Evolutionary conservation across 1,140 invertebrate genomes (phyloP).

Genomic region (Sesamia nonagrioides): DNA sequence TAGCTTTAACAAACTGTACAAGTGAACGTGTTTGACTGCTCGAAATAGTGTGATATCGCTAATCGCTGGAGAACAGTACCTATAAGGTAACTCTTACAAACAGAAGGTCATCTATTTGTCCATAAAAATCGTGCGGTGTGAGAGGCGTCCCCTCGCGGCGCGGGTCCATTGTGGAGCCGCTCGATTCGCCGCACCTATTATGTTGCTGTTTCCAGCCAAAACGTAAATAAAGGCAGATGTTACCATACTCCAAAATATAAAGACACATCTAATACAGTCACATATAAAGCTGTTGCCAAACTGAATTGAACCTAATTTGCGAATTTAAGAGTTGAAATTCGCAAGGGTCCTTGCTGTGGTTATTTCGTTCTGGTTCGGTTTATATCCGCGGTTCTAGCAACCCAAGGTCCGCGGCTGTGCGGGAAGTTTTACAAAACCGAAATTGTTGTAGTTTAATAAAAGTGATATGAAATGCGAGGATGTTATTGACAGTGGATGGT

Average conservation of each 20-base stretch:
- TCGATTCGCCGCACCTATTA: slow-evolving; percentile 82
- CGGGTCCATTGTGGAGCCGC: slow-evolving; percentile 72
- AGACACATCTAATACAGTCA: slow-evolving; percentile 53
- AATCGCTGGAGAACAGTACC: slow-evolving; percentile 33
- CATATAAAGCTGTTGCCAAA: slow-evolving; percentile 36
- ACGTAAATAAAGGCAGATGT: slow-evolving; percentile 87
- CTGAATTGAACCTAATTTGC: slow-evolving; percentile 54
- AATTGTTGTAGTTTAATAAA: slow-evolving; percentile 83
- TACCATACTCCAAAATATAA: slow-evolving; percentile 82
- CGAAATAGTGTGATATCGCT: background rate
- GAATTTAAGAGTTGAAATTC: slow-evolving; percentile 30
- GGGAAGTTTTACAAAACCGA: slow-evolving; percentile 85
- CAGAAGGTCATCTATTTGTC: slow-evolving; percentile 71
- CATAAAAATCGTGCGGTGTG: slow-evolving; percentile 64
- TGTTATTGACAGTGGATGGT: slow-evolving; percentile 73
- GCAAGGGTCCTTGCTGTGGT: background rate
- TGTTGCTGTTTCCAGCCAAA: slow-evolving; percentile 79
- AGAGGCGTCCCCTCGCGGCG: slow-evolving; percentile 50
- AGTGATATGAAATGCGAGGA: slow-evolving; percentile 78
- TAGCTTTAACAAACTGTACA: background rate
- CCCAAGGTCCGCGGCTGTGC: slow-evolving; percentile 71
- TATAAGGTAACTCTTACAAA: slow-evolving; percentile 37
- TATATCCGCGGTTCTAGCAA: slow-evolving; percentile 59
- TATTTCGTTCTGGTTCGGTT: slow-evolving; percentile 49
- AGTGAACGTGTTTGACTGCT: background rate